Evolutionary conservation across 2,113 vertebrate species (phyloP).

Genomic region (Caranx melampygus): DNA sequence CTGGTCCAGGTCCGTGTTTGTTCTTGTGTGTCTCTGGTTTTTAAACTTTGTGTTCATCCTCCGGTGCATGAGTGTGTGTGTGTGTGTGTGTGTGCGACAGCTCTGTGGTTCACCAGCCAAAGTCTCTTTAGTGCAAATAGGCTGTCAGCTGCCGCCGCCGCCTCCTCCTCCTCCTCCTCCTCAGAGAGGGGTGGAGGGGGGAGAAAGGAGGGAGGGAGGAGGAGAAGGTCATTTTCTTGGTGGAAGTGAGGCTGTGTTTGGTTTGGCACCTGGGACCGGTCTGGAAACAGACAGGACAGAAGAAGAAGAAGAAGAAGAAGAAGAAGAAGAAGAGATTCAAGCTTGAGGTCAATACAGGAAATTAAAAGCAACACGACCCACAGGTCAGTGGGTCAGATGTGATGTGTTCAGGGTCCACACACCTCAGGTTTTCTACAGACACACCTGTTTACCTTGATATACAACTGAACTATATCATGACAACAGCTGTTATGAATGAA

Average conservation of each 20-base stretch:
- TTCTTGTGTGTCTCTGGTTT: slow-evolving; percentile 31
- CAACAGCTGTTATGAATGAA: too few species aligned
- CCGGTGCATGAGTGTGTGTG: background rate
- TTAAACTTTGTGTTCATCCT: slow-evolving; percentile 29
- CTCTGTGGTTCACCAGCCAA: slow-evolving; percentile 55
- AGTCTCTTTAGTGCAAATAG: slow-evolving; percentile 86
- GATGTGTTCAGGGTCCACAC: too few species aligned
- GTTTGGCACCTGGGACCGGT: slow-evolving; percentile 85
- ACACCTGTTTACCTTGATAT: too few species aligned
- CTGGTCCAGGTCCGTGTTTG: slow-evolving; percentile 18
- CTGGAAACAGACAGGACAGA: slow-evolving; percentile 41
- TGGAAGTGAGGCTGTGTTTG: slow-evolving; percentile 77
- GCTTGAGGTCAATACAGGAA: background rate
- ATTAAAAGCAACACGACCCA: too few species aligned
- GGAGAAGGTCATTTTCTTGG: slow-evolving; percentile 84
- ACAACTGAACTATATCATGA: too few species aligned
- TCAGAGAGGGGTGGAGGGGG: background rate
- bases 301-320: background rate
- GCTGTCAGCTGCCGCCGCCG: slow-evolving; percentile 54
- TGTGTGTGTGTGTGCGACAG: slow-evolving; percentile 39
- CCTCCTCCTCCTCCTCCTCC: slow-evolving; percentile 6
- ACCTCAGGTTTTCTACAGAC: too few species aligned
- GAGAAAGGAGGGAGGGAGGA: background rate
- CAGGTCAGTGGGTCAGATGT: too few species aligned
- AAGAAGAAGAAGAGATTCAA: slow-evolving; percentile 19